Conservation (phyloP, 2,797 vertebrate genomes). For the Jordanella pulchra region DNA sequence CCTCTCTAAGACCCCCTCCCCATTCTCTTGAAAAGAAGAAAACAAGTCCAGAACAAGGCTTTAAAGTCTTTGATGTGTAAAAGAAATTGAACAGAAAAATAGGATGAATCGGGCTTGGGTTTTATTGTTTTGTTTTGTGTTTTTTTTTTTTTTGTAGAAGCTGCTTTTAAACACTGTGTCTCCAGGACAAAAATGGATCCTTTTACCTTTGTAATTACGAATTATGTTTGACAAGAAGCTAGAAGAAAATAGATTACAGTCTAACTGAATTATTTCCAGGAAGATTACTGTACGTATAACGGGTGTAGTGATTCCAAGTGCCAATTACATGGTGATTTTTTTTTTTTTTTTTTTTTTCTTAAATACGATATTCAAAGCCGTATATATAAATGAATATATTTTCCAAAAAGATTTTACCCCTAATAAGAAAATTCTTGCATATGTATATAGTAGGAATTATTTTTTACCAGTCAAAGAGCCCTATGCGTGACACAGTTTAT, state of each 20-base stretch:
- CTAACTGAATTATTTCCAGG: constrained; percentile 61
- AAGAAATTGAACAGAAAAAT: constrained; percentile 32
- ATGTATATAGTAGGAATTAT: constrained; percentile 79
- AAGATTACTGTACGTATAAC: constrained; percentile 67
- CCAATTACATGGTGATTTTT: constrained; percentile 70
- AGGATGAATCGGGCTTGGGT: constrained; percentile 64
- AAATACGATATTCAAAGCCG: constrained; percentile 70
- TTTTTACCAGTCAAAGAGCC: constrained; percentile 76
- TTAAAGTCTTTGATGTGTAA: constrained; percentile 76
- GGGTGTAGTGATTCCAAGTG: constrained; percentile 78
- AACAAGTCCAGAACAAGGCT: constrained; percentile 53
- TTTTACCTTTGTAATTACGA: constrained; percentile 63
- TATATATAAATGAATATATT: constrained; percentile 64
- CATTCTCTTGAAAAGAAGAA: constrained; percentile 18
- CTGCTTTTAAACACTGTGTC: constrained; percentile 69
- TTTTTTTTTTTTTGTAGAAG: constrained; percentile 31
- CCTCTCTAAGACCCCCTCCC: constrained; percentile 37
- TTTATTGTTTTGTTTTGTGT: constrained; percentile 13
- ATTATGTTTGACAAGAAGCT: constrained; percentile 58
- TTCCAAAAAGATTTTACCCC: constrained; percentile 74
- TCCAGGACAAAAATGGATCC: constrained; percentile 58
- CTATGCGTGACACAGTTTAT: constrained; percentile 77
- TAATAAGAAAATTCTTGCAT: constrained; percentile 49
- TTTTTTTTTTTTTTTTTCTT: constrained; percentile 26
- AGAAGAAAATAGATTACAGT: constrained; percentile 63